Evolutionary conservation across 1,140 invertebrate species (phyloP).

Genomic region (Cydia pomonella): DNA sequence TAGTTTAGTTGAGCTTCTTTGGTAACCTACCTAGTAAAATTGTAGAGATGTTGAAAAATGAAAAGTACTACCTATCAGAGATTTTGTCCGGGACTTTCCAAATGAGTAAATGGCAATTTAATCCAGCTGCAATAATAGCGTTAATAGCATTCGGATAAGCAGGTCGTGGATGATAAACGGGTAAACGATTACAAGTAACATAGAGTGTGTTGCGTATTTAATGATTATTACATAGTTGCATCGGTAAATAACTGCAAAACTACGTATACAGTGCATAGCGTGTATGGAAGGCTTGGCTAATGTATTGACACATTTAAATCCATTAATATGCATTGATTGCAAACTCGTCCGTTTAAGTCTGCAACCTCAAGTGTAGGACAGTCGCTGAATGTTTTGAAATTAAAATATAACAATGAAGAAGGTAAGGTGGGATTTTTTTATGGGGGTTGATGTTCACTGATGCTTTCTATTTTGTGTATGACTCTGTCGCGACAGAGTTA

Average conservation of each 20-base stretch:
- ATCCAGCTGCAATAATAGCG: neutral
- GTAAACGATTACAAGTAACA: conserved; percentile 36
- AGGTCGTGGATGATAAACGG: conserved; percentile 60
- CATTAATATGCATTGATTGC: conserved; percentile 19
- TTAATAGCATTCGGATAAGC: conserved; percentile 48
- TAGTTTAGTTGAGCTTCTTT: too few species aligned
- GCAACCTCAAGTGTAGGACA: neutral
- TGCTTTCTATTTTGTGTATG: too few species aligned
- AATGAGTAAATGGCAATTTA: neutral
- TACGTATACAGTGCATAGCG: conserved; percentile 38
- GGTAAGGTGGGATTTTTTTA: too few species aligned
- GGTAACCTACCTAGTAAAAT: too few species aligned
- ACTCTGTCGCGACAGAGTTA: too few species aligned
- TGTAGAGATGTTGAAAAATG: too few species aligned
- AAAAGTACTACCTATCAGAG: too few species aligned
- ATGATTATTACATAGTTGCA: conserved; percentile 40
- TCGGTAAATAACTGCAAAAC: conserved; percentile 42
- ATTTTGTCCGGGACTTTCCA: neutral
- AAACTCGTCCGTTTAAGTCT: neutral
- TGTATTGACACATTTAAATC: conserved; percentile 20
- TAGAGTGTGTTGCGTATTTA: conserved; percentile 41
- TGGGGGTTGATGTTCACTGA: too few species aligned
- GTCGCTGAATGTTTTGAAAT: neutral
- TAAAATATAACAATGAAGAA: neutral
- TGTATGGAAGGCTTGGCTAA: conserved; percentile 20